Base-by-base conservation (phyloP, 2,113 vertebrate species). In the Cercocebus atys region DNA sequence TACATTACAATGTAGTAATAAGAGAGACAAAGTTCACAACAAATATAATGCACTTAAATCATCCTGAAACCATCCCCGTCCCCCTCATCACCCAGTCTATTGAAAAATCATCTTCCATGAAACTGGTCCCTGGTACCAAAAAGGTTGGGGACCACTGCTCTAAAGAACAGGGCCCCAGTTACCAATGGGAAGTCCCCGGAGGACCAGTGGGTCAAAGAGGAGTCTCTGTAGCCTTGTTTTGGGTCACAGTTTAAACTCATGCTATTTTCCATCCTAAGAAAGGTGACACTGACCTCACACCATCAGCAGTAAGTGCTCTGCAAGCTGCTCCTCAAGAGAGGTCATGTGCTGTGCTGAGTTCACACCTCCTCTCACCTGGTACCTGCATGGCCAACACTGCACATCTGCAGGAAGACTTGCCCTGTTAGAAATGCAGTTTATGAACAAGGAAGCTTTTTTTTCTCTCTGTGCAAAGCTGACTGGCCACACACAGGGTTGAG, bases 391-490 rank as follows among this genome's bases (percentile, higher is more conserved):
- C 13, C 40, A 52, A 38, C 8, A 10, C 0, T 81, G 12, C 5
- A 64, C 12, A 45, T 43, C 17, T 78, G 16, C 55, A 95, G 83
- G 50, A 72, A 95, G 83, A 70, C 50, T 50, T 59, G 52, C 57
- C 78, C 78, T 40, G 13, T 92, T 25, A 89, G 66, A 97, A 95
- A 76, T 35, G 80, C 40, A 50, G 47, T 17, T 68, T 40, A 88
- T 50, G 84, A 93, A 93, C n/a, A 89, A 93, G 83, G 83, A 97
- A 80, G 81, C 40, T 55, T 83, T 70, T 57, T 55, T 72, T 16
- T 17, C 8, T 40, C 1, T 68, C 38, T 85, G 86, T 43, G 72
- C 83, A 96, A 70, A 94, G 72, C 38, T 97, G 88, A 76, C 61
- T 38, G 72, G 43, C 73, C 79, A 95, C 88, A 91, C 17, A 45